Evolutionary conservation across 2,113 vertebrate species (phyloP), one percentile per base, ranked within the genome.

Genomic region (Thunnus thynnus): DNA sequence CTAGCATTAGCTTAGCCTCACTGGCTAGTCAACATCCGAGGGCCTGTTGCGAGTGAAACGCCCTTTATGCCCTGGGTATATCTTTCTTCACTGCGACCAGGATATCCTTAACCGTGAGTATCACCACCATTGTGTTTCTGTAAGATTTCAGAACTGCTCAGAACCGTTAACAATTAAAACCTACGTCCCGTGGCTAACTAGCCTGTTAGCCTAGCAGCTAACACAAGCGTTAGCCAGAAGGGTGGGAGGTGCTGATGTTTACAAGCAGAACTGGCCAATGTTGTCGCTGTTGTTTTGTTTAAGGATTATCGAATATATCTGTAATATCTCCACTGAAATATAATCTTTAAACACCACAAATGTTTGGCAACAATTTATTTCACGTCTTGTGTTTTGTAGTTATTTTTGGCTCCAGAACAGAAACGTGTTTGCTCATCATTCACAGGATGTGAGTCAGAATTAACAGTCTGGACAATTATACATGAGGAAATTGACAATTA

Each of bases 61-160:
- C 67, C 75, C 76, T 90, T 60, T 67, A 86, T 92, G 83, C 76
- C 32, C 81, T 4, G 66, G 78, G 50, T 11, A 55, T 22, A 50
- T 71, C 30, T 83, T 4, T 66, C 77, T 83, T 18, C 17, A 54
- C 57, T 0, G 68, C 76, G 86, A 80, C 76, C 88, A 76, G 85
- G 81, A 90, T 54, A 80, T 76, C 84, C 77, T 82, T 72, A 92
- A 89, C 87, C 89, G 94, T 94, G 77, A 93, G 95, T 94, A 78
- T 60, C 4, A 58, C 30, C 3, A 17, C 22, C 22, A 1, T 1
- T 3, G 0, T 6, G 13, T 20, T 16, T 50, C 14, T 5, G 36
- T 0, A 25, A 16, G 10, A 1, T 70, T 41, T 6, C 0, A 1
- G 10, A 16, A 6, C 3, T 3, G 2, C 13, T 20, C 0, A 0